Conservation (phyloP, 2,797 vertebrate species). For the Babyrousa celebensis region DNA sequence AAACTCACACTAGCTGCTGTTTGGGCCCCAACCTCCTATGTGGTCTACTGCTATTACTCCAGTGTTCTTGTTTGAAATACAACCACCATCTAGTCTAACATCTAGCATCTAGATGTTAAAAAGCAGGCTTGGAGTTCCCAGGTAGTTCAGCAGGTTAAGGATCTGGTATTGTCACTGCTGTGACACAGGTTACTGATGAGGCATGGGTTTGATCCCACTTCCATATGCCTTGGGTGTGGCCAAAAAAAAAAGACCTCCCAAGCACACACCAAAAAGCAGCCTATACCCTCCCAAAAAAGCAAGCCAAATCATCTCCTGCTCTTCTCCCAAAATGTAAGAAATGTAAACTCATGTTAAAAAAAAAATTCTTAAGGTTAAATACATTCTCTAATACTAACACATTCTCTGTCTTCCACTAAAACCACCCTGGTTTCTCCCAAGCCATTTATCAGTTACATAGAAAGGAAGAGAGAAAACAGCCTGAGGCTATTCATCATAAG, state of each 20-base stretch:
- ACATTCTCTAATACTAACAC: neutral
- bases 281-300: neutral
- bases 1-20: constrained; percentile 14
- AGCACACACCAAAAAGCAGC: too few relatives aligned
- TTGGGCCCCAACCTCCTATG: neutral
- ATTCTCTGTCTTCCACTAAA: neutral
- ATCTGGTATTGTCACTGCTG: too few relatives aligned
- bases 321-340: neutral
- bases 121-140: neutral
- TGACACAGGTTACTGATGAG: too few relatives aligned
- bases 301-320: neutral
- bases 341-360: constrained; percentile 15
- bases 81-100: neutral
- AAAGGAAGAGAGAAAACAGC: neutral
- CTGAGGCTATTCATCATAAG: neutral
- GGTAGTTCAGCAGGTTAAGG: too few relatives aligned
- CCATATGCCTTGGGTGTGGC: too few relatives aligned
- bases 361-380: neutral
- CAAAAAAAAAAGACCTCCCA: too few relatives aligned
- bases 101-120: neutral
- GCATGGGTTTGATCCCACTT: too few relatives aligned
- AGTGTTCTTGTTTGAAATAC: neutral
- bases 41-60: neutral
- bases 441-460: neutral
- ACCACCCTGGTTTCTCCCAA: neutral